These are phyloP conservation scores for Dendrolimus kikuchii DNA, from an alignment of 1,140 invertebrate genomes.

Conservation along the genomic window DNA sequence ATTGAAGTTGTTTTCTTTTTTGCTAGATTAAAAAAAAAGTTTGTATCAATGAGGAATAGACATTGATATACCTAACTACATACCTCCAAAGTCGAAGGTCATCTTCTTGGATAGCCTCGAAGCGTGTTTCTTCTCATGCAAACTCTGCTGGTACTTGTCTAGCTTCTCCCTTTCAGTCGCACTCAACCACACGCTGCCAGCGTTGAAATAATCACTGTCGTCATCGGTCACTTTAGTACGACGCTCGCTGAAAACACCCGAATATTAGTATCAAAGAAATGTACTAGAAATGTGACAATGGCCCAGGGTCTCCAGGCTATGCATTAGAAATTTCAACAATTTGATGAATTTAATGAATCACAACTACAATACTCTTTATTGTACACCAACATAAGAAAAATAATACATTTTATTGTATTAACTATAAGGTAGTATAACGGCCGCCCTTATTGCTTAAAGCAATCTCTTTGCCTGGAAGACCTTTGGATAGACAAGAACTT, in stretches of 20 bases:
- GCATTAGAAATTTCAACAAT: too few species aligned
- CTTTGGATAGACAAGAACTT: too few species aligned
- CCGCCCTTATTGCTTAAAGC: too few species aligned
- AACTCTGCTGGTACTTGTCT: slow-evolving; percentile 80
- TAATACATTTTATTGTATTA: too few species aligned
- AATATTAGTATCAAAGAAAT: too few species aligned
- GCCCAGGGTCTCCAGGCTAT: too few species aligned
- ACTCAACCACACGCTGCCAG: slow-evolving; percentile 87
- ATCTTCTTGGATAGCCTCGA: slow-evolving; percentile 79
- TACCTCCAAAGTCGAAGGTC: slow-evolving; percentile 89
- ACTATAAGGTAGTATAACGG: too few species aligned
- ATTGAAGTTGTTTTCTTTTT: not conserved
- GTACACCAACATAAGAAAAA: too few species aligned
- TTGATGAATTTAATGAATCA: too few species aligned
- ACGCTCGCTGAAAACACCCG: slow-evolving; percentile 74
- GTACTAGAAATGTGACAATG: too few species aligned
- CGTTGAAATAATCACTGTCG: slow-evolving; percentile 93
- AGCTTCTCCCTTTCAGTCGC: slow-evolving; percentile 79
- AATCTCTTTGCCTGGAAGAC: too few species aligned
- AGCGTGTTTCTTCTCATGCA: slow-evolving; percentile 79
- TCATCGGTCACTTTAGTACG: slow-evolving; percentile 95
- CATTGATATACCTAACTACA: slow-evolving; percentile 1
- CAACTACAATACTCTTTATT: too few species aligned
- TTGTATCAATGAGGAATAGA: slow-evolving; percentile 2
- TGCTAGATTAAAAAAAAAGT: not conserved